Conservation (phyloP, 2,797 vertebrate genomes). For the Peromyscus eremicus region DNA sequence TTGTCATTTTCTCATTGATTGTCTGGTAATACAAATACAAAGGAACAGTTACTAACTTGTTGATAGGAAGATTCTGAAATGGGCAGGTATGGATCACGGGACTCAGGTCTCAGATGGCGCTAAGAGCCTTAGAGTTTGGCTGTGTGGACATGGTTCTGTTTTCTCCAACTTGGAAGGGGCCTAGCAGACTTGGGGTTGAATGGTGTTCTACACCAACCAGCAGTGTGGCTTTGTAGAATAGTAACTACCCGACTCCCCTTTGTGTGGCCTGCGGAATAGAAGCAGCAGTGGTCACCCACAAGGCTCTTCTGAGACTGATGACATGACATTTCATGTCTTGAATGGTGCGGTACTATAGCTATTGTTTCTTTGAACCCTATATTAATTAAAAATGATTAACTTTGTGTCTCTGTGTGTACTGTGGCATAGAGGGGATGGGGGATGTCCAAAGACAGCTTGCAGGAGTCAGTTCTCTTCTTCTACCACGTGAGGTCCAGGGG, state of each 20-base stretch:
- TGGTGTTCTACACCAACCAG: neutral
- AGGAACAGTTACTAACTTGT: neutral
- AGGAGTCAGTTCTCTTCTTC: too few species aligned
- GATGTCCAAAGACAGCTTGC: neutral
- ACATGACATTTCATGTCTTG: neutral
- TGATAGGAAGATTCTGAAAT: neutral
- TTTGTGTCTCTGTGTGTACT: neutral
- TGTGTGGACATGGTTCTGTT: neutral
- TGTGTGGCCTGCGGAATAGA: neutral
- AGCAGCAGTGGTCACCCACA: neutral
- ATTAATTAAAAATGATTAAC: neutral
- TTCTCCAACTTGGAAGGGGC: neutral
- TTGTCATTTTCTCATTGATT: neutral
- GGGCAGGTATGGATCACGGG: accelerated
- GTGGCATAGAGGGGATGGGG: neutral
- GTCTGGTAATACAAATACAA: too few species aligned
- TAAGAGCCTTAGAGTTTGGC: neutral
- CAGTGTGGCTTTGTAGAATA: neutral
- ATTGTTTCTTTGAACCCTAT: neutral
- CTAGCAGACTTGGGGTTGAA: neutral
- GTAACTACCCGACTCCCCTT: neutral
- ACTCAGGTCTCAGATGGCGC: neutral
- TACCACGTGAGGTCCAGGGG: too few species aligned
- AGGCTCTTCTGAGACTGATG: neutral
- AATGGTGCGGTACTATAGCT: neutral